phyloP scores from a whole-genome alignment of 2,888 invertebrate species.

The Leptopilina drosophilae region DNA sequence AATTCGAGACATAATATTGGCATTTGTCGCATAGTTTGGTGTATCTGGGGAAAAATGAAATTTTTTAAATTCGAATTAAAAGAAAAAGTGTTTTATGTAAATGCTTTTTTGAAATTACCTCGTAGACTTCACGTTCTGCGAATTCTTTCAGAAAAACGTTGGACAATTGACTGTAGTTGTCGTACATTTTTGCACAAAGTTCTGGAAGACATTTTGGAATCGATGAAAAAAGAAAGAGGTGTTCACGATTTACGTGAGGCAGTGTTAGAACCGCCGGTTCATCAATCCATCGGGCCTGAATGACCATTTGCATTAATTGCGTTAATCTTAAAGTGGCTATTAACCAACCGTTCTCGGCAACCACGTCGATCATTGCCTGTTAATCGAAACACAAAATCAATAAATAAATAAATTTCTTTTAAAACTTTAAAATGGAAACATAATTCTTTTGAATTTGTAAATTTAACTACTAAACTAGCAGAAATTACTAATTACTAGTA shows the following conservation, averaged over 20 bases:
- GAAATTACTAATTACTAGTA: no score
- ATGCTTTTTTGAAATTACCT: constrained; percentile 77
- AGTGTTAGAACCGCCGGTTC: constrained; percentile 87
- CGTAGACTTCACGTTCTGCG: constrained; percentile 84
- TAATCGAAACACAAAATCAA: constrained; percentile 14
- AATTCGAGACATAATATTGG: constrained; percentile 70
- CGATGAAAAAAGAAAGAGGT: constrained; percentile 79
- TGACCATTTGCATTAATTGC: constrained; percentile 90
- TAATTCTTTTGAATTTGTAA: no score
- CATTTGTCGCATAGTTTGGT: constrained; percentile 70
- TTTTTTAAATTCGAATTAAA: constrained; percentile 4
- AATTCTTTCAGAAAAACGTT: constrained; percentile 82
- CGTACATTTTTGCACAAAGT: constrained; percentile 79
- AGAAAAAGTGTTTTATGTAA: background rate
- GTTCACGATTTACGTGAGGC: constrained; percentile 85
- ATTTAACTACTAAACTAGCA: no score
- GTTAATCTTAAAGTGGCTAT: constrained; percentile 87
- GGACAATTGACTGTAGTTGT: constrained; percentile 81
- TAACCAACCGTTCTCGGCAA: constrained; percentile 94
- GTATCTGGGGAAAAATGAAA: constrained; percentile 63
- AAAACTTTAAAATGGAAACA: no score
- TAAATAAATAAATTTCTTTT: no score
- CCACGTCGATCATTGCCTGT: constrained; percentile 97
- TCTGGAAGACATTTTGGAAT: constrained; percentile 78
- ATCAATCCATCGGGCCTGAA: constrained; percentile 93